phyloP scores from a whole-genome alignment of 2,888 invertebrate genomes.

The Theretra japonica region DNA sequence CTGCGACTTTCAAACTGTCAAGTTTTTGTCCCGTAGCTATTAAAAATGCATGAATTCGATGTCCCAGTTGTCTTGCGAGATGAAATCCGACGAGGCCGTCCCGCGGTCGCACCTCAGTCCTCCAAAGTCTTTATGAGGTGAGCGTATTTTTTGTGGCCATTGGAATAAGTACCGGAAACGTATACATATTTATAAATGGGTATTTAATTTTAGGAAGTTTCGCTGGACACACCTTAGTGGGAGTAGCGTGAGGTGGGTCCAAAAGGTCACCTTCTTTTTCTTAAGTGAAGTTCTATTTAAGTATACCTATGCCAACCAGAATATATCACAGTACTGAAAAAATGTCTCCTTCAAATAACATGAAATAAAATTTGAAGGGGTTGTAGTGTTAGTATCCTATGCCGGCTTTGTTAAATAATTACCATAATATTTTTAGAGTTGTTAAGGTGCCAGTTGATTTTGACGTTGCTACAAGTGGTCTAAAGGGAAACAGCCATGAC shows the following conservation, averaged over 20 bases:
- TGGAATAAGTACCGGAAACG: constrained; percentile 6
- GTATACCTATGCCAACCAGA: too few relatives aligned
- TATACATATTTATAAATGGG: not conserved
- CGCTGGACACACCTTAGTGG: not conserved
- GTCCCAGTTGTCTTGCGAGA: constrained; percentile 48
- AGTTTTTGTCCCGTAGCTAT: constrained; percentile 72
- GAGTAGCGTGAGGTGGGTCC: not conserved
- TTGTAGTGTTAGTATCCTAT: too few relatives aligned
- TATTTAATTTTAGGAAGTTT: constrained; percentile 3
- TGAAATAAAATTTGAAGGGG: too few relatives aligned
- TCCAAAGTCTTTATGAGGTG: constrained; percentile 42
- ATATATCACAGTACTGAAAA: too few relatives aligned
- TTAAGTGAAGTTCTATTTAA: not conserved
- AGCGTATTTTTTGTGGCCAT: constrained; percentile 34
- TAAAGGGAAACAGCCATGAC: too few relatives aligned
- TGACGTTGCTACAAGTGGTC: too few relatives aligned
- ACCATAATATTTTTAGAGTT: too few relatives aligned
- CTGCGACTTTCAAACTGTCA: constrained; percentile 69
- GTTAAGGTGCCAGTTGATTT: too few relatives aligned
- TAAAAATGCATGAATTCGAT: constrained; percentile 71
- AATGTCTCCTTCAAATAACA: too few relatives aligned
- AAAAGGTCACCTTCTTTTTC: not conserved
- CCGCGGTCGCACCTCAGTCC: constrained; percentile 43
- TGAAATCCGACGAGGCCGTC: constrained; percentile 57
- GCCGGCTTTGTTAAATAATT: too few relatives aligned